Evolutionary conservation across 2,797 vertebrate species (phyloP).

Genomic region (Pseudotriccus pelzelni): DNA sequence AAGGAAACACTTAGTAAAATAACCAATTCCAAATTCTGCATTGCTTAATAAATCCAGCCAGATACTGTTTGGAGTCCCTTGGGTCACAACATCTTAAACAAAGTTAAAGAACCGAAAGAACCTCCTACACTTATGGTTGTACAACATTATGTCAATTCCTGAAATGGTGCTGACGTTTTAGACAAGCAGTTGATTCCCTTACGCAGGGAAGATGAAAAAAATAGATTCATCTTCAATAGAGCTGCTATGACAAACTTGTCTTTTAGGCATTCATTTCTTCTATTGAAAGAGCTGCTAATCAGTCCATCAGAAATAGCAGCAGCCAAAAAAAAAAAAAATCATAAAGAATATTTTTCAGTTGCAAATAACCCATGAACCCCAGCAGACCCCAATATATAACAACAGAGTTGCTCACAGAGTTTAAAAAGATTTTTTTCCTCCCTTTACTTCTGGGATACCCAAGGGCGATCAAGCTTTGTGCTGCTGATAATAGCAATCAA

Average conservation of each 20-base stretch:
- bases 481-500: neutral
- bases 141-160: neutral
- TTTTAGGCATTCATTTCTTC: conserved; percentile 21
- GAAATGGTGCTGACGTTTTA: neutral
- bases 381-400: neutral
- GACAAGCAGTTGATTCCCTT: conserved; percentile 27
- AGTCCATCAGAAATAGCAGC: conserved; percentile 29
- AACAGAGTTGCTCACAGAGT: neutral
- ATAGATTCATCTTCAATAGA: conserved; percentile 18
- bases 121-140: neutral
- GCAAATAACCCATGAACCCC: neutral
- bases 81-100: neutral
- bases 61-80: neutral
- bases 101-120: conserved; percentile 4
- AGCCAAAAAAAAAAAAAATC: neutral
- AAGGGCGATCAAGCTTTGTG: neutral
- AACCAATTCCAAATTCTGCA: neutral
- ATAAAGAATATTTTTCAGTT: neutral
- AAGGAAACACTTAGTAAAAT: neutral
- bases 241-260: conserved; percentile 57
- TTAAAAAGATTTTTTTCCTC: neutral
- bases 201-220: neutral
- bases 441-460: neutral
- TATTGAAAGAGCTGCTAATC: conserved; percentile 34
- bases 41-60: neutral